These are phyloP conservation scores for Epizoanthus stellaris DNA, from an alignment of 92 coral and sea anemone genomes.

Conservation along the genomic window DNA sequence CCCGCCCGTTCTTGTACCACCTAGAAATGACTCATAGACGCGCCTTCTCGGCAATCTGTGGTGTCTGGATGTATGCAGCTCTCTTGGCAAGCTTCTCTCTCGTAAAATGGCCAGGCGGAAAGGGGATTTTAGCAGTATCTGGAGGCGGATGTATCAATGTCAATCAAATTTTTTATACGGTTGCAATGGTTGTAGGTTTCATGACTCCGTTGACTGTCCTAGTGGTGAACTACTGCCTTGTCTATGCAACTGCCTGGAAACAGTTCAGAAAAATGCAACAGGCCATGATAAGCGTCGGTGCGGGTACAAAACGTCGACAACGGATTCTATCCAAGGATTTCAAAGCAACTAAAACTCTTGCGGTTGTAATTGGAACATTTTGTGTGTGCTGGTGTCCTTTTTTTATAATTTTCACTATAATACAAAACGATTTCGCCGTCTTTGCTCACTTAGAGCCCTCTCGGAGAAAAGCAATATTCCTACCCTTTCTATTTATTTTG, in stretches of 20 bases:
- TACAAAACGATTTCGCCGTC: constrained; percentile 35
- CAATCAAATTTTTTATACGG: constrained; percentile 83
- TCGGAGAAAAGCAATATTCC: constrained; percentile 26
- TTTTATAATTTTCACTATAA: constrained; percentile 51
- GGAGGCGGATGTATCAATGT: constrained; percentile 58
- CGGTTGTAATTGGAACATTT: constrained; percentile 58
- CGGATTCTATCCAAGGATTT: constrained; percentile 50
- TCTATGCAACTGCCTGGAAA: constrained; percentile 83
- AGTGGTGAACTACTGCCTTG: constrained; percentile 72
- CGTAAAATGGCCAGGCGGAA: constrained; percentile 58
- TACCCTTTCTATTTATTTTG: constrained; percentile 13
- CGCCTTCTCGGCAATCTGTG: constrained; percentile 71
- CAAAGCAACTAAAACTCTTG: constrained; percentile 63
- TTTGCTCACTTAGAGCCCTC: constrained; percentile 6
- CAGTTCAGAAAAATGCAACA: constrained; percentile 87
- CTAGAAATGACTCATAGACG: constrained; percentile 76
- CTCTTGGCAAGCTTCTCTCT: constrained; percentile 73
- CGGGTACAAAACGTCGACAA: constrained; percentile 10
- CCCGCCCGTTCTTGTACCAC: constrained; percentile 86
- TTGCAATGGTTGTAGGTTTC: constrained; percentile 91
- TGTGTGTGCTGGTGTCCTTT: constrained; percentile 67
- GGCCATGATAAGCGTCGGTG: constrained; percentile 35
- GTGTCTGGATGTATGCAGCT: constrained; percentile 87
- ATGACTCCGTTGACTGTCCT: constrained; percentile 79
- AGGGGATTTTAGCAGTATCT: constrained; percentile 20